Evolutionary conservation across 2,888 invertebrate species (phyloP).

Genomic region (Cryptus viduatorius): DNA sequence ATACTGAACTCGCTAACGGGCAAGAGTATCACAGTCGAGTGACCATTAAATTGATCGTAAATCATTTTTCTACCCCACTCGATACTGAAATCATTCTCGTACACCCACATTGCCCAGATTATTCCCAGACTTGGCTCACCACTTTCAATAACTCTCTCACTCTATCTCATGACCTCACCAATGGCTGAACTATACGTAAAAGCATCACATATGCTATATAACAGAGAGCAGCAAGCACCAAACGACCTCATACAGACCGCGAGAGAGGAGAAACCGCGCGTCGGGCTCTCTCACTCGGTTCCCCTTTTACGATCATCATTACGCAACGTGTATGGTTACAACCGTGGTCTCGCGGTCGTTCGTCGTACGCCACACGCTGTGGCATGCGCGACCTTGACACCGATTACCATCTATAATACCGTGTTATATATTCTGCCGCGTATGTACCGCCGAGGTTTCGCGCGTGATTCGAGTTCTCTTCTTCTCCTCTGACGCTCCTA

Average conservation of each 20-base stretch:
- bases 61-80: constrained; percentile 21
- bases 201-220: constrained; percentile 34
- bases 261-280: constrained; percentile 32
- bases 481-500: background rate
- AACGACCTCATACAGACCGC: constrained; percentile 60
- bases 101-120: constrained; percentile 3
- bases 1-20: background rate
- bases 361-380: constrained; percentile 43
- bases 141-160: constrained; percentile 34
- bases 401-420: constrained; percentile 73
- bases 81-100: constrained; percentile 29
- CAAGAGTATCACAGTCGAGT: background rate
- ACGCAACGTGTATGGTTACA: constrained; percentile 64
- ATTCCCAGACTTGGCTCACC: constrained; percentile 1
- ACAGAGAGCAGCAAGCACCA: constrained; percentile 35
- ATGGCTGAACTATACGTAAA: constrained; percentile 38
- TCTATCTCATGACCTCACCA: constrained; percentile 57
- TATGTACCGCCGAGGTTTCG: constrained; percentile 26
- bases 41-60: constrained; percentile 26
- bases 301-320: constrained; percentile 68
- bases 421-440: constrained; percentile 32
- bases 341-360: constrained; percentile 57
- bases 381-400: constrained; percentile 82
- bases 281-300: constrained; percentile 45
- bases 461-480: constrained; percentile 71